Evolutionary conservation across 1,140 invertebrate species (phyloP), one percentile per base, ranked within the genome.

Genomic region (Chelonus insularis): DNA sequence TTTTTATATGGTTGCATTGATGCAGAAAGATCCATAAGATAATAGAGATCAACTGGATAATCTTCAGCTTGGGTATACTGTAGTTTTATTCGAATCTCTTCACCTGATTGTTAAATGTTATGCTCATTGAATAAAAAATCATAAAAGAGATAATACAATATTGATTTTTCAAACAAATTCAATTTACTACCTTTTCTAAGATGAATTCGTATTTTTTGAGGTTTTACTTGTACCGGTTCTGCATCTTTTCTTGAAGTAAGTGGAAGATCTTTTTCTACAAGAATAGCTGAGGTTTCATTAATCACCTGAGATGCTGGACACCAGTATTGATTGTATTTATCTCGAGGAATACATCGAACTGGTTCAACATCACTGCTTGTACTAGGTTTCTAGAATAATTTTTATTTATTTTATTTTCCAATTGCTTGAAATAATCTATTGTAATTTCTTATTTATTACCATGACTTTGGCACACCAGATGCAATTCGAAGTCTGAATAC

Each of bases 21-120:
- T 43, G 84, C 84, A 2, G 92, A 94, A 14, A 93, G 77, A 72
- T 96, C 94, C 86, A 95, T 89, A 1, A 96, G 80, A 71, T 93
- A 95, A 76, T 96, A 96, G 2, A 96, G 76, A 80, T 96, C 94
- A 0, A 95, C 89, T 0, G 93, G 94, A 79, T 94, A 95, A 74
- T 94, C 88, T 65, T 87, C 83, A 1, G 91, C 90, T 62, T 82
- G 82, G 51, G 84, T 83, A 50, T 85, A 87, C 12, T 59, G 68
- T n/a, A 79, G 6, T 0, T 11, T 72, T 6, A 78, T 6, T 0
- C 48, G 60, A 23, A 67, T 48, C 18, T 71, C 66, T 32, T 76
- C 71, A 1, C 71, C 76, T 77, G n/a, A n/a, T n/a, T n/a, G n/a
- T n/a, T n/a, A n/a, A n/a, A n/a, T n/a, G n/a, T n/a, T n/a, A n/a